A percentile compares a stretch with the other conserved stretches of the same genome.
These are phyloP conservation scores for Sinohyriopsis cumingii DNA, from an alignment of 2,888 invertebrate genomes.

Conservation along the genomic window DNA sequence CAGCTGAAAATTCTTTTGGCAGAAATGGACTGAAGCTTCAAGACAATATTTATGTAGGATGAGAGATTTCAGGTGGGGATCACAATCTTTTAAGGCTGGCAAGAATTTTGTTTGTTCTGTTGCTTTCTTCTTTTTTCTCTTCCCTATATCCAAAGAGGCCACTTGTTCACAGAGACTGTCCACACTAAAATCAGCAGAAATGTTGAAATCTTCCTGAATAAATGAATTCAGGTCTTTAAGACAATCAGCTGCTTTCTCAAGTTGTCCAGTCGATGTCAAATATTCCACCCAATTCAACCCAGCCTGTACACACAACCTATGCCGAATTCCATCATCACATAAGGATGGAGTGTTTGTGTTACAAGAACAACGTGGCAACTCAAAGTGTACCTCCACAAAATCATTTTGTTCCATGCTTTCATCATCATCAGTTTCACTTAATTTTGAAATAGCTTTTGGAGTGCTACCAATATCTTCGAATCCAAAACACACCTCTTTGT, in stretches of 20 bases:
- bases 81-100: slow-evolving; percentile 3
- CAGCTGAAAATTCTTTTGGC: slow-evolving; percentile 21
- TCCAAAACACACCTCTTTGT: slow-evolving; percentile 23
- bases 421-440: background rate
- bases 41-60: slow-evolving; percentile 30
- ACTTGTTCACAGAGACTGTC: slow-evolving; percentile 1
- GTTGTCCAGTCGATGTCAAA: slow-evolving; percentile 15
- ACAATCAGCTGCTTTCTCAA: slow-evolving; percentile 10
- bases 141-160: too few species aligned
- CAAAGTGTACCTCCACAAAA: slow-evolving; percentile 9
- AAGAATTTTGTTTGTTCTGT: too few species aligned
- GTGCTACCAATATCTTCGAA: slow-evolving; percentile 19
- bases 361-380: slow-evolving; percentile 29
- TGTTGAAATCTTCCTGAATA: too few species aligned
- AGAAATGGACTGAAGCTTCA: slow-evolving; percentile 21
- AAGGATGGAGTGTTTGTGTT: background rate
- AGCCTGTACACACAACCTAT: slow-evolving; percentile 27
- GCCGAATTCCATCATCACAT: slow-evolving; percentile 15
- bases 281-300: slow-evolving; percentile 29
- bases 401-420: slow-evolving; percentile 23
- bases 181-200: too few species aligned
- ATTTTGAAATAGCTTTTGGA: background rate
- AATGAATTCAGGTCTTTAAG: background rate
- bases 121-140: too few species aligned
- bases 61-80: slow-evolving; percentile 23